Evolutionary conservation across 2,797 vertebrate genomes (phyloP).

Genomic region (Artibeus jamaicensis): DNA sequence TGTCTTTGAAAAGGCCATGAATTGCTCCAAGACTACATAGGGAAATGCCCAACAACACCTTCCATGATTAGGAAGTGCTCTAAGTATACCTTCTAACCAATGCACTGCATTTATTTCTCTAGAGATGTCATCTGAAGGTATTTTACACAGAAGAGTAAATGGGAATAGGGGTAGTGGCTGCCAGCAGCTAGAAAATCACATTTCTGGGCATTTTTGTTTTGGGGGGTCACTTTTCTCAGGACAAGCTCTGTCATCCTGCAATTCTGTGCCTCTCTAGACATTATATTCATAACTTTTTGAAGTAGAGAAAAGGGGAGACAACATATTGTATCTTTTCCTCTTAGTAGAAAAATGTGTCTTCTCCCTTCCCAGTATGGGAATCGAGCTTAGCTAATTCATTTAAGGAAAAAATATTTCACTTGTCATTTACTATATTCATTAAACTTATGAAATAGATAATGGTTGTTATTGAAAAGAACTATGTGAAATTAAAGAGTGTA

Average conservation of each 20-base stretch:
- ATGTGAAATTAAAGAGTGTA: background rate
- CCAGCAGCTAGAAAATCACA: background rate
- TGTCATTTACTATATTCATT: background rate
- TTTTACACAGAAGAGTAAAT: background rate
- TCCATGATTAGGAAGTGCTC: background rate
- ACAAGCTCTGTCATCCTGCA: background rate
- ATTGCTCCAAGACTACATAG: conserved; percentile 7
- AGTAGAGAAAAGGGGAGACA: background rate
- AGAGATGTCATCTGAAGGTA: background rate
- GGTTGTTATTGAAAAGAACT: background rate
- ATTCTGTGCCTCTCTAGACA: background rate
- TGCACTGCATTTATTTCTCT: background rate
- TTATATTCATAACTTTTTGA: background rate
- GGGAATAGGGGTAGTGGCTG: background rate
- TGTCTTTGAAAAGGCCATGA: background rate
- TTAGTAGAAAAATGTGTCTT: background rate
- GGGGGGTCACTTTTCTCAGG: background rate
- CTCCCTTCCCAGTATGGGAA: background rate
- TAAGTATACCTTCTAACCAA: background rate
- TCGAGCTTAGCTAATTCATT: background rate
- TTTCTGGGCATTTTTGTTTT: background rate
- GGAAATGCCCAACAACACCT: background rate
- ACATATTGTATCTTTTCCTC: background rate
- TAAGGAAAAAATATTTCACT: background rate
- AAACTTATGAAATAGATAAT: background rate